Base-by-base conservation (phyloP, 2,113 vertebrate genomes). In the Cyphotilapia sp. region DNA sequence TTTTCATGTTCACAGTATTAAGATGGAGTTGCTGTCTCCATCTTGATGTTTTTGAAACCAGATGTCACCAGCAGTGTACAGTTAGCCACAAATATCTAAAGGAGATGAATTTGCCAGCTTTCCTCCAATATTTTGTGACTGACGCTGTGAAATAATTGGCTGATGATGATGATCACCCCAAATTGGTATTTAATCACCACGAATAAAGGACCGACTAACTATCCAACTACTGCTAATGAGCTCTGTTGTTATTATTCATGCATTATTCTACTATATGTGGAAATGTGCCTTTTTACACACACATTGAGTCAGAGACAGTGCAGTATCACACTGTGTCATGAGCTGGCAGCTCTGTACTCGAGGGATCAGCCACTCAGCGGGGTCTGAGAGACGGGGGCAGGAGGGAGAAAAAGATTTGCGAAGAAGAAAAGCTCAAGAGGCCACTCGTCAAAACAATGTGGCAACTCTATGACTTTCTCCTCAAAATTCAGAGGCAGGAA, bases 391-490 rank as follows among this genome's bases (percentile, higher is more conserved):
- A 69, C 19, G 22, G 33, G 40, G 66, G 87, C 87, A 69, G 35
- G 19, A 33, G 56, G 57, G 45, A 80, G 74, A 38, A 42, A 57
- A 87, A 66, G 76, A 53, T 74, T 17, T 82, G 85, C 61, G 71
- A 57, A 16, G 51, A 84, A 54, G 69, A 40, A 85, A 90, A 85
- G 85, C 94, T 92, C 82, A 17, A 69, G 92, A 87, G 93, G 89
- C 35, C 14, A 57, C 91, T 85, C 38, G 84, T 93, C 92, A 93
- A 86, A 92, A 89, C 88, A 89, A 80, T 54, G 59, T 45, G 80
- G 53, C 35, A 89, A 45, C 83, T 71, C 45, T 10, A 57, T 63
- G 74, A 45, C 83, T 82, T 85, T 45, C 69, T 59, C 85, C 49
- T 66, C 16, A 61, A 83, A 87, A 87, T 61, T 27, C 24, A 14